Base-by-base conservation (phyloP, 2,888 invertebrate species). In the Caenorhabditis plicata region DNA sequence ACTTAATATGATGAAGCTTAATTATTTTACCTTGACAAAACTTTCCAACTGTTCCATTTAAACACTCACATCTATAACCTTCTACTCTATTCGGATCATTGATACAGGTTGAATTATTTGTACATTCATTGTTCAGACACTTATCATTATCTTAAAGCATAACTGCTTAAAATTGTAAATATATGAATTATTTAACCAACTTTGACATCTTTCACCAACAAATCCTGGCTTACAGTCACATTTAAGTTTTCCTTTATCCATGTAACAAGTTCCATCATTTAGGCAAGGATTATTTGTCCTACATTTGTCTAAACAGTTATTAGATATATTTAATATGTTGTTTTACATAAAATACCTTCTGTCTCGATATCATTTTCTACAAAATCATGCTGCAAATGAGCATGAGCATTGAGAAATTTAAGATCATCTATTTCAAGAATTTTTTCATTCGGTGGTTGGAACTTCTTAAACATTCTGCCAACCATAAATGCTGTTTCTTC, bases 311-410 rank as follows among this genome's bases (percentile, higher is more conserved):
- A 39, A 26, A 56, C 5, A 7, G 7, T 39, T 19, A 20, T 9
- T 13, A 13, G 32, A 15, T 27, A 7, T 13, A 39, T 26, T 26
- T 8, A 20, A 19, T 11, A 13, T 19, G 13, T 20, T 27, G 13
- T 5, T n/a, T 31, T 22, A 9, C 27, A 8, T n/a, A 17, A 15
- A 23, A 35, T 15, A 45, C 53, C 53, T 36, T 60, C 60, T 33
- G 46, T 51, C 39, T 68, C 68, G 15, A 57, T 35, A 41, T 60
- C 62, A 52, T 64, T 60, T 17, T 66, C 32, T 13, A 68, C 60
- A 42, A 64, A 68, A 43, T 68, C 68, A 11, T 62, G 64, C 20
- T 68, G 68, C 2, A 64, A 27, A 26, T 64, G 63, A 25, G 56
- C 50, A 39, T 68, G 68, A 7, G 64, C 38, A 36, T 68, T 68